Evolutionary conservation across 2,797 vertebrate genomes (phyloP), one percentile per base, ranked within the genome.

Genomic region (Bradypus variegatus): DNA sequence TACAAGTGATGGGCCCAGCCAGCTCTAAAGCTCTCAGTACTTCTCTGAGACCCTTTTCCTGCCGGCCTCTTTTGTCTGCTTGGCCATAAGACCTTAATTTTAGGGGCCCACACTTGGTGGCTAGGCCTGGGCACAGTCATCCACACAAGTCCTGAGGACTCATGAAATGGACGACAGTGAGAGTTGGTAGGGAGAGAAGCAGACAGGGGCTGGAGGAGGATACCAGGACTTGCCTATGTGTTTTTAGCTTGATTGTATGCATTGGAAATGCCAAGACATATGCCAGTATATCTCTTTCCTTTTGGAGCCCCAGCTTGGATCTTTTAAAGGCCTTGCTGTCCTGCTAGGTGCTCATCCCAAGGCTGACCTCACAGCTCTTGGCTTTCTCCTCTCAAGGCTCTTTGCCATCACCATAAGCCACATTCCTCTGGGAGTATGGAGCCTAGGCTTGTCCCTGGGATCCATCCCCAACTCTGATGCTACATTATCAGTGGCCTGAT

Each of bases 401-500:
- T 41, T 53, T 72, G 69, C 19, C 53, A 72, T 25, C 36, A 41
- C 67, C 29, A 38, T 33, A 72, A 58, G n/a, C 8, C 36, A 33
- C 38, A 53, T 25, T 36, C 36, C 19, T 41, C 69, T 55, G 38
- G 21, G 29, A 11, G 27, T 72, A 31, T 64, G 31, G 29, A 64
- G 27, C 10, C 27, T 6, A 67, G 33, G 31, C 31, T 67, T 33
- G 15, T 29, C 33, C 27, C 38, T 38, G 29, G 41, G 79, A 29
- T 88, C 27, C 77, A 65, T 48, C 19, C 73, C 72, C 41, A 91
- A 18, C 70, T 55, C 93, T 65, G 82, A 50, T 86, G 97, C 6
- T 97, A 97, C 94, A 82, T 67, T 80, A 95, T 97, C 82, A 79
- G 18, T 23, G 92, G 48, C 2, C 90, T 97, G 84, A 90, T 19